Evolutionary conservation across 53 echinoderm and acorn worm species (phyloP).

Genomic region (Patiria pectinifera): DNA sequence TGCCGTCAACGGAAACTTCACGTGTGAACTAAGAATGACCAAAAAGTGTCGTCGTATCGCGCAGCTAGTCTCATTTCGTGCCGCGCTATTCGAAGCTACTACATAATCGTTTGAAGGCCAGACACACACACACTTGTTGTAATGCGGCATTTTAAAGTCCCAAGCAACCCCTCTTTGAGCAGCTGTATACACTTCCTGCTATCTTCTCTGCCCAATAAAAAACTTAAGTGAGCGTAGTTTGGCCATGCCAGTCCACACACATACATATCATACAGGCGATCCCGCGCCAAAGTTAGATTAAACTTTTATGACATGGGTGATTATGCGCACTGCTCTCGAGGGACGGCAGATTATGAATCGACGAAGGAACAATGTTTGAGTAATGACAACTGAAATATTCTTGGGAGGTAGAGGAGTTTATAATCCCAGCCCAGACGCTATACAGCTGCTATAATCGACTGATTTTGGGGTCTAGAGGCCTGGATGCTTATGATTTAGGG

Average conservation of each 20-base stretch:
- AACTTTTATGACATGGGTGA: constrained; percentile 62
- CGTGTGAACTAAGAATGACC: too few species aligned
- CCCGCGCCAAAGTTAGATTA: constrained; percentile 15
- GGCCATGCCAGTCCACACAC: background rate
- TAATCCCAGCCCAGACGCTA: background rate
- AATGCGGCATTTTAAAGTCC: constrained; percentile 20
- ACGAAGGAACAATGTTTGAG: constrained; percentile 12
- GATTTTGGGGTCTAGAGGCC: background rate
- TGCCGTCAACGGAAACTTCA: too few species aligned
- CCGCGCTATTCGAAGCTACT: background rate
- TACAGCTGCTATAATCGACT: background rate
- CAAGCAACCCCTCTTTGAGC: background rate
- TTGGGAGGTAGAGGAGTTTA: background rate
- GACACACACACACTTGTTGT: background rate
- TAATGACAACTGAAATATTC: constrained; percentile 39
- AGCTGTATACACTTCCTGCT: background rate
- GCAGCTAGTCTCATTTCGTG: background rate
- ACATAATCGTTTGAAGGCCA: background rate
- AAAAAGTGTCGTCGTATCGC: background rate
- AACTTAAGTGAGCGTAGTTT: constrained; percentile 9
- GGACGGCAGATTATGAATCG: constrained; percentile 22
- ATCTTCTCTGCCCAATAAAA: constrained; percentile 21
- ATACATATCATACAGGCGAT: background rate
- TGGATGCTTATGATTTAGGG: background rate
- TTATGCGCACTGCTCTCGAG: constrained; percentile 36